Base-by-base conservation (phyloP, 1,140 invertebrate genomes). In the Acyrthosiphon pisum region DNA sequence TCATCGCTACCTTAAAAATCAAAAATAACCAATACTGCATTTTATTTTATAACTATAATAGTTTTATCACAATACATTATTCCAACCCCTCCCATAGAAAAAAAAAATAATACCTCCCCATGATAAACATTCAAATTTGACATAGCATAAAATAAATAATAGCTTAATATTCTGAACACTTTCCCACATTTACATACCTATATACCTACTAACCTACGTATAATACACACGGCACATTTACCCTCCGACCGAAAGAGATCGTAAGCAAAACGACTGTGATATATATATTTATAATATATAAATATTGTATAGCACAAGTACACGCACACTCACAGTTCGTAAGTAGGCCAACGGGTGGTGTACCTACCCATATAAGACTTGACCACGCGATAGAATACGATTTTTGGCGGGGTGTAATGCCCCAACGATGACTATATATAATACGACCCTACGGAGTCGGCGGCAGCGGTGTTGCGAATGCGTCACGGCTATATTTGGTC, bases 331-430 rank as follows among this genome's bases (percentile, higher is more conserved):
- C 46, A 18, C 35, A 37, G 46, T n/a, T 18, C 35, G 48, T 50
- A 93, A 93, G 76, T 93, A 93, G 91, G 91, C 35, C 91, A 93
- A 37, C 86, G 91, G 91, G 91, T 91, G 90, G 90, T 50, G 18
- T 44, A 83, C 35, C 60, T 35, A n/a, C n/a, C n/a, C 14, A n/a
- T 84, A 53, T 41, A 60, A 44, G 76, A 84, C 91, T 93, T 83
- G 91, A 56, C 91, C 91, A 50, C 76, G 91, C 91, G 23, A 93
- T 93, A 53, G 41, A 23, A 56, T 91, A 50, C 76, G 22, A 53
- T 93, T 93, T 93, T 93, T 37, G 48, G 50, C 37, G 23, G 35
- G 91, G 76, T 68, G 76, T 92, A 92, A 92, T 92, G 91, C 76
- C 46, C 91, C 30, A n/a, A 41, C 53, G 56, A 41, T 50, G 41